These are phyloP conservation scores for Phylloscopus trochiloides DNA, from an alignment of 2,113 vertebrate genomes.

Conservation along the genomic window DNA sequence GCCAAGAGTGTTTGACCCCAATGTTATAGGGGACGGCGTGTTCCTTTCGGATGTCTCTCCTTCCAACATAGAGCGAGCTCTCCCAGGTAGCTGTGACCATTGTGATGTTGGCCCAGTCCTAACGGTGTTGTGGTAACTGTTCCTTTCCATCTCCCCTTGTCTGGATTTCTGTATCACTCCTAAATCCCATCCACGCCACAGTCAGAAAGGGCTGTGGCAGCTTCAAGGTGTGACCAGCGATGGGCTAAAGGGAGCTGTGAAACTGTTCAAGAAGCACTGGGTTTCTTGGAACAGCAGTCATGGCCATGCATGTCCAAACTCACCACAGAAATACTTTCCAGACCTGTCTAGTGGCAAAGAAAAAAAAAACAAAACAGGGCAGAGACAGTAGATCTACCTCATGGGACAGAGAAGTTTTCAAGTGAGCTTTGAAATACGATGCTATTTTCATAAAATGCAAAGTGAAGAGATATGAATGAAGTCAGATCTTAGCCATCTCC, in stretches of 20 bases:
- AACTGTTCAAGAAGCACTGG: background rate
- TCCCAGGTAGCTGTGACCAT: slow-evolving; percentile 73
- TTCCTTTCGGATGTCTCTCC: slow-evolving; percentile 78
- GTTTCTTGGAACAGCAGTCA: background rate
- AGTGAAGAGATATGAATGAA: background rate
- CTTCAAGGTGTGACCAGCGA: fast-evolving
- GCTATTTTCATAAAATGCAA: slow-evolving; percentile 18
- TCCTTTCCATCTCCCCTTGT: background rate
- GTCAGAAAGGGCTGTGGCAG: background rate
- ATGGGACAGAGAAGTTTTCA: background rate
- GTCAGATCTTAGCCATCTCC: background rate
- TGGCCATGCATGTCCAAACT: background rate
- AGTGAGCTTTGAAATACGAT: background rate
- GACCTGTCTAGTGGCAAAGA: background rate
- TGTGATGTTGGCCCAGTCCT: background rate
- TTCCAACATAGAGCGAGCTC: slow-evolving; percentile 67
- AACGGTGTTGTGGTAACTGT: background rate
- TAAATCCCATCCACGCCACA: background rate
- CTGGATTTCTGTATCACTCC: background rate
- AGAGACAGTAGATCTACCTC: background rate
- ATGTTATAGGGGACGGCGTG: slow-evolving; percentile 82
- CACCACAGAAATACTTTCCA: background rate
- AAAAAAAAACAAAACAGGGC: background rate
- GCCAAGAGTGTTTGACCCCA: slow-evolving; percentile 78
- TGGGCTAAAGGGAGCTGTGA: background rate